Evolutionary conservation across 2,113 vertebrate genomes (phyloP).

Genomic region (Rana temporaria): DNA sequence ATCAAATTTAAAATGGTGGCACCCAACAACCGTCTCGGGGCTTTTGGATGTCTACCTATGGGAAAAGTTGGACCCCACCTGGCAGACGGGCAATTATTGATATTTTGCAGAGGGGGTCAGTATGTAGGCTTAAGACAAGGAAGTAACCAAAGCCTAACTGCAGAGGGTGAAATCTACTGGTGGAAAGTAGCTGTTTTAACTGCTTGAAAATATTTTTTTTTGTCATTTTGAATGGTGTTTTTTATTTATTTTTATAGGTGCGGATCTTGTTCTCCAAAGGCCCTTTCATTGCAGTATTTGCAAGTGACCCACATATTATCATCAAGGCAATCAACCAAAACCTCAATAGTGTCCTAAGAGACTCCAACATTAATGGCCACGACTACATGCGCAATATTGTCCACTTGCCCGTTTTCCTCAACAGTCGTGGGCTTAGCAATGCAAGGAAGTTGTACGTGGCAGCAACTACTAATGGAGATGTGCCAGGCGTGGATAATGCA

Average conservation of each 20-base stretch:
- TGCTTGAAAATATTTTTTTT: too few relatives aligned
- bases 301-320: conserved; percentile 97
- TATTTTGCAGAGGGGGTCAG: too few relatives aligned
- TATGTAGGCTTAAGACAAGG: too few relatives aligned
- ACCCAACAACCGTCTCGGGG: too few relatives aligned
- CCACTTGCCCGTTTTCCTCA: conserved; percentile 96
- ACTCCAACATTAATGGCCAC: conserved; percentile 98
- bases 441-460: conserved; percentile 84
- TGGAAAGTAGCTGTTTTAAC: too few relatives aligned
- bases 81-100: too few relatives aligned
- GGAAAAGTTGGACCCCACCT: too few relatives aligned
- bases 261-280: conserved; percentile 96
- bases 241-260: conserved; percentile 75
- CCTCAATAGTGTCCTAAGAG: conserved; percentile 94
- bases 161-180: too few relatives aligned
- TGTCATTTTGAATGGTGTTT: too few relatives aligned
- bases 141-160: too few relatives aligned
- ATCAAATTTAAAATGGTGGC: too few relatives aligned
- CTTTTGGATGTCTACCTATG: too few relatives aligned
- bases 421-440: conserved; percentile 90
- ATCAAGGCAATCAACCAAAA: conserved; percentile 99
- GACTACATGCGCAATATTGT: conserved; percentile 99
- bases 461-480: conserved; percentile 82
- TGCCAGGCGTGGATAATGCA: conserved; percentile 73
- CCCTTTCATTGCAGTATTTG: conserved; percentile 96